Percentiles rank a stretch among this genome's conserved stretches.
These are phyloP conservation scores for Anolis carolinensis DNA, from an alignment of 2,113 vertebrate species.

Conservation along the genomic window DNA sequence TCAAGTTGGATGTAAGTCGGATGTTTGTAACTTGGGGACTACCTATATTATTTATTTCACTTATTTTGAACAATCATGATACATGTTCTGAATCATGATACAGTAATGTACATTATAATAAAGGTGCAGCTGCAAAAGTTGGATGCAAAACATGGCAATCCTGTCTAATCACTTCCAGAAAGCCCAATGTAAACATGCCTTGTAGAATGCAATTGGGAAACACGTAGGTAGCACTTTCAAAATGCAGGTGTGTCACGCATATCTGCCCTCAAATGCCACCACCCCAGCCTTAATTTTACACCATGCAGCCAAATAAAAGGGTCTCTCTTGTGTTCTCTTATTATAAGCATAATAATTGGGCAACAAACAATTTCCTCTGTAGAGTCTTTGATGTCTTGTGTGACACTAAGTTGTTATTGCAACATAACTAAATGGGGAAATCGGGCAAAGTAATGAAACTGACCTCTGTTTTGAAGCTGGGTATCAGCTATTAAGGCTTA, in stretches of 20 bases:
- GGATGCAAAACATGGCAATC: neutral
- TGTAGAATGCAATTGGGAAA: neutral
- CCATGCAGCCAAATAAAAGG: neutral
- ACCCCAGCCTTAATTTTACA: neutral
- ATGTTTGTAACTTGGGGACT: too few species aligned
- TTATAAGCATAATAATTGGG: accelerated
- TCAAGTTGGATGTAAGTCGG: too few species aligned
- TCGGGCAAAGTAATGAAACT: constrained; percentile 24
- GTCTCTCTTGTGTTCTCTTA: constrained; percentile 6
- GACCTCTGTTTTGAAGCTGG: constrained; percentile 40
- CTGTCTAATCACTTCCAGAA: neutral
- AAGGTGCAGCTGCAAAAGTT: neutral
- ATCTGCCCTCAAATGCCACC: neutral
- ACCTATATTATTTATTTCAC: neutral
- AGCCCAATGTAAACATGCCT: neutral
- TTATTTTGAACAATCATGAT: neutral
- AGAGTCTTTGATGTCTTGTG: constrained; percentile 23
- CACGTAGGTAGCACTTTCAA: neutral
- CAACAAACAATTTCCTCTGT: neutral
- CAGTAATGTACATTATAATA: neutral
- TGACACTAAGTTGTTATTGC: neutral
- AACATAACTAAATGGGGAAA: neutral
- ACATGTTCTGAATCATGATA: too few species aligned
- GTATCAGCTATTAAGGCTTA: neutral
- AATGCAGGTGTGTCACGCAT: neutral